Conservation (phyloP, 2,113 vertebrate genomes). For the Rhegmatorhina hoffmannsi region DNA sequence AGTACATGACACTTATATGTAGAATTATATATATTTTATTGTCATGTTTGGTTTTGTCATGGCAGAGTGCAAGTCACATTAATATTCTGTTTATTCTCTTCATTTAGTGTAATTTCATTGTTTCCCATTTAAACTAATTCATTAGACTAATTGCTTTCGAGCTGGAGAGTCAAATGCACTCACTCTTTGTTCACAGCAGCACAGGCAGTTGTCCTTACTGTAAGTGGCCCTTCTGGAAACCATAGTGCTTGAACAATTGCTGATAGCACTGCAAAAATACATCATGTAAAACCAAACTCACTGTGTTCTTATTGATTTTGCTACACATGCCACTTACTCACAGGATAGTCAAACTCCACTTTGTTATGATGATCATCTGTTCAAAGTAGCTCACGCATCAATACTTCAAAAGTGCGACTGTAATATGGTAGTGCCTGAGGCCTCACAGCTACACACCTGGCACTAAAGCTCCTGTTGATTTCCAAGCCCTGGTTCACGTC, state of each 20-base stretch:
- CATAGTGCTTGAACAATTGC: neutral
- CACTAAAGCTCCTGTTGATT: neutral
- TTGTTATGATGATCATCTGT: neutral
- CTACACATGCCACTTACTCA: neutral
- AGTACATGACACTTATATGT: neutral
- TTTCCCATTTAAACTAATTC: neutral
- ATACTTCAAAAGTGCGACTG: neutral
- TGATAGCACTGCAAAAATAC: neutral
- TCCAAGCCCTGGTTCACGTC: neutral
- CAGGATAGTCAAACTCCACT: neutral
- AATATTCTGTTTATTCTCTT: neutral
- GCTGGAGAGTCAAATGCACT: neutral
- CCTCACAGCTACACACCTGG: neutral
- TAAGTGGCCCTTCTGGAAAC: slow-evolving; percentile 2
- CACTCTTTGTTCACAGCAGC: neutral
- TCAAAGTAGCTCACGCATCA: neutral
- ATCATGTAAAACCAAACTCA: neutral
- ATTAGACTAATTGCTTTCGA: neutral
- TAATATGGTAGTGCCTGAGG: neutral
- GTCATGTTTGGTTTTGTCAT: neutral
- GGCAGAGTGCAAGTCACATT: neutral
- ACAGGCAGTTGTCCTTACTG: neutral
- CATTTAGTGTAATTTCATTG: neutral
- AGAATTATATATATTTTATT: neutral
- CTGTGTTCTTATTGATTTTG: neutral